These are phyloP conservation scores for Indri indri DNA, from an alignment of 2,113 vertebrate species.

Conservation along the genomic window DNA sequence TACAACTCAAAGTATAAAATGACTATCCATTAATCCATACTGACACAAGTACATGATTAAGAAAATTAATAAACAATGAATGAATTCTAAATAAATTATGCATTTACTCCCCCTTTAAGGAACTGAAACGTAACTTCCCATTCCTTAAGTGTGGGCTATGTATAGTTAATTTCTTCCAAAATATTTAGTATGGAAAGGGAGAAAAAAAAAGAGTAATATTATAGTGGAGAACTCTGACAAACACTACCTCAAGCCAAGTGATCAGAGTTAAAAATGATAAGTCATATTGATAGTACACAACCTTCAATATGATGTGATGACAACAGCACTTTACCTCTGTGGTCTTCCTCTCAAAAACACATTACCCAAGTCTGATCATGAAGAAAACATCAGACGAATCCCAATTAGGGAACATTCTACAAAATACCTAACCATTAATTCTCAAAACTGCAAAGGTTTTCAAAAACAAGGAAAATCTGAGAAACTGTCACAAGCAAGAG, in stretches of 20 bases:
- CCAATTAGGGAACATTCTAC: not conserved
- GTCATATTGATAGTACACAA: not conserved
- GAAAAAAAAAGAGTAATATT: not conserved
- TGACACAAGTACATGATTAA: not conserved
- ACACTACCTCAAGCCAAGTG: not conserved
- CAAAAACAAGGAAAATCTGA: not conserved
- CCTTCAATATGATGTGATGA: not conserved
- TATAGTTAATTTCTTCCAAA: conserved; percentile 2
- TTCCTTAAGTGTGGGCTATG: not conserved
- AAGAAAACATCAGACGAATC: not conserved
- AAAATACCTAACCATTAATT: not conserved
- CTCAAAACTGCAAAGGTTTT: not conserved
- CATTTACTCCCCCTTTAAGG: not conserved
- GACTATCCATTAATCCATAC: not conserved
- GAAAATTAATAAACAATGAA: not conserved
- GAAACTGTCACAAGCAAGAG: not conserved
- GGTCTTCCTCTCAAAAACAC: not conserved
- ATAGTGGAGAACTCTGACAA: not conserved
- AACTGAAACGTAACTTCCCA: not conserved
- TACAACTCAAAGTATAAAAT: not conserved
- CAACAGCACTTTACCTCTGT: not conserved
- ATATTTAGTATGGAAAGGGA: not conserved
- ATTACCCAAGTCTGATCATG: not conserved
- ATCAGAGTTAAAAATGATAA: not conserved
- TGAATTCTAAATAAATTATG: conserved; percentile 3